Evolutionary conservation across 1,140 invertebrate genomes (phyloP), one percentile per base, ranked within the genome.

Genomic region (Leptinotarsa undecemlineata): DNA sequence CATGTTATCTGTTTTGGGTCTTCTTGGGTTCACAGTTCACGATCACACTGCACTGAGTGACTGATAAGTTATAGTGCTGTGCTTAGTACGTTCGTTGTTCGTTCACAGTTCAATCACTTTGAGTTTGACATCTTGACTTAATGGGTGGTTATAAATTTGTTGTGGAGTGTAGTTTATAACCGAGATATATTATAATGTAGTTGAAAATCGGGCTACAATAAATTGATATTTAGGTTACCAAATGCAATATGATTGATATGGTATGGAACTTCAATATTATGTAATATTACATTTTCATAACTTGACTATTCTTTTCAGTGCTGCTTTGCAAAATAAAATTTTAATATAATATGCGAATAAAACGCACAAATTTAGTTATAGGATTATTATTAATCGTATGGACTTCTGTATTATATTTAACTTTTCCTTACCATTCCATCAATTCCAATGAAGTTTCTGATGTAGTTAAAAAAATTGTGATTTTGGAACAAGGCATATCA

Each of bases 401-500:
- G 84, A 74, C 77, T 66, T 80, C 79, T 64, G 74, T 83, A 23
- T 71, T 84, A 48, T 85, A 83, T 77, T 76, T 83, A 71, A 78
- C 76, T 42, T 81, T 83, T 73, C 73, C 78, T 69, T 77, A 78
- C 73, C 71, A 73, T 63, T 78, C 77, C 61, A 79, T 72, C 64
- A 80, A 63, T 76, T 73, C 42, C 72, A 67, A 72, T 70, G 76
- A 48, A 64, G 76, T 71, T 74, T 73, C 42, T 74, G 73, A 77
- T 48, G 67, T 83, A 14, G 74, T 80, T 61, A 74, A 67, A n/a
- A 76, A 83, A 71, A 72, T 85, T 42, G 63, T 74, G 47, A 75
- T 78, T 57, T 78, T 85, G 19, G 84, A 85, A 79, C 67, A 80
- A 60, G 80, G 80, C 71, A 81, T 84, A 77, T 73, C 79, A 61